phyloP scores from a whole-genome alignment of 1,140 invertebrate species.

The Delia radicum region DNA sequence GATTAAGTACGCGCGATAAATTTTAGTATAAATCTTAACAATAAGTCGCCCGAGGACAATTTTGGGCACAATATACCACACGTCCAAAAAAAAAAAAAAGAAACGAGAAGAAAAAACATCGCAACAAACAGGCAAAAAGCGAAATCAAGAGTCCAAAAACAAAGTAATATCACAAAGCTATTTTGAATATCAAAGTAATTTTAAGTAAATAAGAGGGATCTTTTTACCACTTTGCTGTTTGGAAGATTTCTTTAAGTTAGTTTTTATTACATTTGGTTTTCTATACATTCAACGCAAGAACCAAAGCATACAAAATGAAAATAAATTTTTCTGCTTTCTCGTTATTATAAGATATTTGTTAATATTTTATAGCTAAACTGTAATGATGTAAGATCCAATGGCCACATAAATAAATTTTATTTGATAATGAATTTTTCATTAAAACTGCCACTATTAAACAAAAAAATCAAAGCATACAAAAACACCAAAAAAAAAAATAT shows the following conservation, averaged over 20 bases:
- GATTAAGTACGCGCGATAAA: slow-evolving; percentile 30
- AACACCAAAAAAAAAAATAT: too few relatives aligned
- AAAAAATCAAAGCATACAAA: too few relatives aligned
- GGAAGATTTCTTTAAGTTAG: not conserved
- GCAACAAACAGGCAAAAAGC: not conserved
- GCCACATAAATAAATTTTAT: too few relatives aligned
- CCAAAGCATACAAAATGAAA: too few relatives aligned
- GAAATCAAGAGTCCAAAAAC: not conserved
- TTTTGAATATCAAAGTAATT: not conserved
- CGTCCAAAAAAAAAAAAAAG: not conserved
- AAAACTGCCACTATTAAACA: too few relatives aligned
- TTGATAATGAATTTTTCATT: too few relatives aligned
- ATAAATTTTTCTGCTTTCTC: too few relatives aligned
- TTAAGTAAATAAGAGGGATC: slow-evolving; percentile 20
- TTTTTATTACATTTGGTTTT: too few relatives aligned
- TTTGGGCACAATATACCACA: slow-evolving; percentile 19
- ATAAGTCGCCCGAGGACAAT: slow-evolving; percentile 29
- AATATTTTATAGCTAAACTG: too few relatives aligned
- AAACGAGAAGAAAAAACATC: not conserved
- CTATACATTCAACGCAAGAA: too few relatives aligned
- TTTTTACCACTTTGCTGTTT: slow-evolving; percentile 19
- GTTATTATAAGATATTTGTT: too few relatives aligned
- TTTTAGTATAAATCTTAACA: slow-evolving; percentile 30
- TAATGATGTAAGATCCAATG: too few relatives aligned
- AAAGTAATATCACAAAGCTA: slow-evolving; percentile 1